Base-by-base conservation (phyloP, 2,888 invertebrate genomes). In the Trissolcus japonicus region DNA sequence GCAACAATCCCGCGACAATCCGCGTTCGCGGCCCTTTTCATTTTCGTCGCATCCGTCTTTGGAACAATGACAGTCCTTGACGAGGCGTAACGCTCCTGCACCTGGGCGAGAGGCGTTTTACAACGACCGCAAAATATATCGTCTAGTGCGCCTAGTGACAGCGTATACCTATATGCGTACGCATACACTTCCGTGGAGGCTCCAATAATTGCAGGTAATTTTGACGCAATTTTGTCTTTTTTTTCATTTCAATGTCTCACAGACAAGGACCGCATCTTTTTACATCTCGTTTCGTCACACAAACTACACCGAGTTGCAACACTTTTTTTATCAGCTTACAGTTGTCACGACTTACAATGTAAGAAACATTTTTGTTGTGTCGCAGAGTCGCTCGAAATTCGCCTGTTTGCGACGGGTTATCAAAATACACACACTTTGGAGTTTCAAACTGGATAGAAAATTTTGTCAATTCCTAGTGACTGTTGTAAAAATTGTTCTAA, bases 101-200 rank as follows among this genome's bases (percentile, higher is more conserved):
- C 29, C 35, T 11, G 35, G n/a, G 14, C 25, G 29, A 55, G 29
- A 61, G 40, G n/a, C 14, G 6, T 19, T 40, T 13, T 16, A 25
- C 19, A 62, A 41, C 41, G 6, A 13, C 43, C 17, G 50, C 46
- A n/a, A 17, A 57, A 69, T 56, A 43, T 11, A 43, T 53, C 14
- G 19, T 63, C 7, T 51, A 25, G 53, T 51, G 51, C 57, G 62
- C 69, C 43, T 62, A 63, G 71, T 71, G 71, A 71, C 71, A 71
- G 56, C 57, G 14, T 57, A 71, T 63, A 51, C 19, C 16, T 21
- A 41, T 53, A 51, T 57, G 55, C 63, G 57, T 57, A 53, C 21
- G 41, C 21, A 25, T 56, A 29, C 35, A 51, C 25, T 17, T 61
- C 50, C 46, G 63, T 51, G 48, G 51, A 62, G 35, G 40, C 48